Conservation (phyloP, 2,113 vertebrate genomes). For the Mastomys coucha region DNA sequence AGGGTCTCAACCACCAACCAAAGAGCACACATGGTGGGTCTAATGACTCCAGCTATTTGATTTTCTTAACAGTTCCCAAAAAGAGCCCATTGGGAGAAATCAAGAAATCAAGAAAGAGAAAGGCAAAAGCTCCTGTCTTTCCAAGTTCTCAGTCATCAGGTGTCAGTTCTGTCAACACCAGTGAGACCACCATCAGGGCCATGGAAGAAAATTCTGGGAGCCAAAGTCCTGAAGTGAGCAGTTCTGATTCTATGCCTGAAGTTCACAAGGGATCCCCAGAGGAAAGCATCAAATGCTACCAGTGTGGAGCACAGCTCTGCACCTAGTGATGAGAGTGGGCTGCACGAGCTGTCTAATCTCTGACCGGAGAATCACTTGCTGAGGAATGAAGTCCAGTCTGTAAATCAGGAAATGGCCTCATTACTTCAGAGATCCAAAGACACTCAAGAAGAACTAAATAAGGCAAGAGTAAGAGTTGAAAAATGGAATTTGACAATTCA, state of each 20-base stretch:
- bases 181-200: constrained; percentile 88
- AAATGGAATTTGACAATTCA: constrained; percentile 95
- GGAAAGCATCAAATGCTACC: constrained; percentile 60
- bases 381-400: constrained; percentile 95
- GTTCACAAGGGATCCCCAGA: constrained; percentile 80
- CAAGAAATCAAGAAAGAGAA: constrained; percentile 91
- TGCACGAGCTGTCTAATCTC: constrained; percentile 95
- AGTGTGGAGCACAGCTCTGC: constrained; percentile 79
- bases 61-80: constrained; percentile 98
- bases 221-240: constrained; percentile 90
- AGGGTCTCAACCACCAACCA: too few relatives aligned
- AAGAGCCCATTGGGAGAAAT: constrained; percentile 89
- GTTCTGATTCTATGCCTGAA: constrained; percentile 89
- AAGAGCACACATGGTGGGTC: too few relatives aligned
- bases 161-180: constrained; percentile 89
- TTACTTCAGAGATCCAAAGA: constrained; percentile 96
- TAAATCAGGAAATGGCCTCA: constrained; percentile 98
- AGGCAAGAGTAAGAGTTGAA: constrained; percentile 91
- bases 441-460: constrained; percentile 95
- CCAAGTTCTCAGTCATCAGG: constrained; percentile 91
- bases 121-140: constrained; percentile 84
- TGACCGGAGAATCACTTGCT: constrained; percentile 98
- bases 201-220: constrained; percentile 90
- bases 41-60: too few relatives aligned
- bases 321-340: constrained; percentile 83